Evolutionary conservation across 2,113 vertebrate species (phyloP).

Genomic region (Dicrurus megarhynchus): DNA sequence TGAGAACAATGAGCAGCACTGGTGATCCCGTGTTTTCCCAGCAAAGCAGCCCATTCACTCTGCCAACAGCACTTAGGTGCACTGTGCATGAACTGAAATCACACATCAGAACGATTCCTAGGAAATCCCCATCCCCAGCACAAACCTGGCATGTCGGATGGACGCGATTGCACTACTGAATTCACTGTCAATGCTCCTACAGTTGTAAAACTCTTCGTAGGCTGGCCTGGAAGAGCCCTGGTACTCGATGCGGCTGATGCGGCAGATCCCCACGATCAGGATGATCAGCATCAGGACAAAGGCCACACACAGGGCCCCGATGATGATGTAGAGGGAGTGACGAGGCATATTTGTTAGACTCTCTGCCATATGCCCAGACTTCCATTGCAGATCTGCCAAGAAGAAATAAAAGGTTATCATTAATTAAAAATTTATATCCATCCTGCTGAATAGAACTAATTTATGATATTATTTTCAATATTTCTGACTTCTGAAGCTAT

Average conservation of each 20-base stretch:
- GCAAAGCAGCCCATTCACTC: neutral
- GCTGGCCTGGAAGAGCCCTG: slow-evolving; percentile 94
- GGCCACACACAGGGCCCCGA: slow-evolving; percentile 93
- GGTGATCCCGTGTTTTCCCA: neutral
- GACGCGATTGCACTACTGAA: slow-evolving; percentile 95
- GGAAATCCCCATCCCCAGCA: neutral
- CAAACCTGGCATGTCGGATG: slow-evolving; percentile 94
- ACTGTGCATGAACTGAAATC: neutral
- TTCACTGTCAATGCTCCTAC: slow-evolving; percentile 97
- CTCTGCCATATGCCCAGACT: slow-evolving; percentile 89
- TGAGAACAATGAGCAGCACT: neutral
- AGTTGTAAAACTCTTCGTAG: slow-evolving; percentile 98
- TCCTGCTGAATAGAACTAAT: neutral
- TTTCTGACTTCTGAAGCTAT: neutral
- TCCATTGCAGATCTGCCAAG: slow-evolving; percentile 90
- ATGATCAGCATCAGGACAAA: slow-evolving; percentile 98
- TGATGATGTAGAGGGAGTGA: slow-evolving; percentile 97
- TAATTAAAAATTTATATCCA: neutral
- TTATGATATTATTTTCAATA: neutral
- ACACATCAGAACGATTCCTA: neutral
- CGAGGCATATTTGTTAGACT: slow-evolving; percentile 93
- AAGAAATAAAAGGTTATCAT: neutral
- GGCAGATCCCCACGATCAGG: slow-evolving; percentile 96
- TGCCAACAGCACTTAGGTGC: neutral
- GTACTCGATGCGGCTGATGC: slow-evolving; percentile 98